Conservation (phyloP, 2,113 vertebrate species). For the Rana temporaria region DNA sequence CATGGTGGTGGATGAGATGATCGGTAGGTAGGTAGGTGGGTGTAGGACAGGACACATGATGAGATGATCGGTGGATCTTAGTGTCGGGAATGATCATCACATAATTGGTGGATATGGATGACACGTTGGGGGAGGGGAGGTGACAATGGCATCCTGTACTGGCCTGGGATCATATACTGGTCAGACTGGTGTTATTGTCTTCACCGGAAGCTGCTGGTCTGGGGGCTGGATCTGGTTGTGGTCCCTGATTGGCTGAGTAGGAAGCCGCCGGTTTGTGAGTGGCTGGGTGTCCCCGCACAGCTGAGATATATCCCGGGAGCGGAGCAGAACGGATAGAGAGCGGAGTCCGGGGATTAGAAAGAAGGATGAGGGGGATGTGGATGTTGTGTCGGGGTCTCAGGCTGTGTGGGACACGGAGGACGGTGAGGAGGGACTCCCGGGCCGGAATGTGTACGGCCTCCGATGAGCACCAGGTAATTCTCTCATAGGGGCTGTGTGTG, state of each 20-base stretch:
- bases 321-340: fast-evolving
- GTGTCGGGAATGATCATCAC: no score
- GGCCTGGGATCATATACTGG: neutral
- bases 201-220: neutral
- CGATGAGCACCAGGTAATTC: slow-evolving; percentile 9
- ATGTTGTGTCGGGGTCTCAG: neutral
- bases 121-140: no score
- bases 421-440: neutral
- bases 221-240: neutral
- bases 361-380: neutral
- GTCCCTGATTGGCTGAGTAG: neutral
- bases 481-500: neutral
- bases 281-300: neutral
- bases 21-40: no score
- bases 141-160: no score
- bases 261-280: neutral
- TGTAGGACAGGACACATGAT: no score
- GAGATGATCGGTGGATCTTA: no score
- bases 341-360: no score
- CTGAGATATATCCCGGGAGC: neutral
- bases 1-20: no score
- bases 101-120: no score
- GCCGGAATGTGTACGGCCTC: neutral
- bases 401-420: neutral
- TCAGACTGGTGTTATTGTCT: neutral